These are phyloP conservation scores for Echinops telfairi DNA, from an alignment of 2,113 vertebrate genomes.

Conservation along the genomic window DNA sequence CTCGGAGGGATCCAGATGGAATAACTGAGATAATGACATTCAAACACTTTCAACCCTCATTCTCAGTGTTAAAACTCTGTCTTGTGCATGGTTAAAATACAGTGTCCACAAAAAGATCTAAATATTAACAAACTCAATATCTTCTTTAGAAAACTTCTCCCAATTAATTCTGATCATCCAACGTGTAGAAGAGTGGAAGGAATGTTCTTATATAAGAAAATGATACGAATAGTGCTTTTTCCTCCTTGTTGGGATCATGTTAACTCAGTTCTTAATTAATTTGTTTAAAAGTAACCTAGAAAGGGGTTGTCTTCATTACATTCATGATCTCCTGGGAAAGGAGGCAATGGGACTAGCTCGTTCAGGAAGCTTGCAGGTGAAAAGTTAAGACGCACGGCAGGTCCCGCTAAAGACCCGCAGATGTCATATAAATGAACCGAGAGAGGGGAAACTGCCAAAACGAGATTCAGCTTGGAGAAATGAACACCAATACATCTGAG, in stretches of 20 bases:
- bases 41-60: neutral
- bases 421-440: constrained; percentile 45
- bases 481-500: constrained; percentile 73
- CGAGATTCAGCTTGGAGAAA: constrained; percentile 68
- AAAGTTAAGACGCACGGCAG: constrained; percentile 18
- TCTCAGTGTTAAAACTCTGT: constrained; percentile 49
- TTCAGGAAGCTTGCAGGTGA: constrained; percentile 38
- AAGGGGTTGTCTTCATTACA: constrained; percentile 57
- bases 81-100: constrained; percentile 1
- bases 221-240: neutral
- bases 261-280: constrained; percentile 35
- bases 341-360: constrained; percentile 47
- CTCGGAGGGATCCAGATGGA: constrained; percentile 64
- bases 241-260: neutral
- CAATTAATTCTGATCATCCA: constrained; percentile 24
- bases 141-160: constrained; percentile 26
- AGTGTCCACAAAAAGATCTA: constrained; percentile 21
- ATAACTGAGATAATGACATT: constrained; percentile 56
- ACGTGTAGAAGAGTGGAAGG: neutral
- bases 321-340: constrained; percentile 47
- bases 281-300: constrained; percentile 29
- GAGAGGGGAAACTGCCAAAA: constrained; percentile 65
- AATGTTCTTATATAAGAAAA: neutral
- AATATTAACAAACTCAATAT: constrained; percentile 43
- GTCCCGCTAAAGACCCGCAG: neutral